Evolutionary conservation across 2,888 invertebrate species (phyloP).

Genomic region (Chesias legatella): DNA sequence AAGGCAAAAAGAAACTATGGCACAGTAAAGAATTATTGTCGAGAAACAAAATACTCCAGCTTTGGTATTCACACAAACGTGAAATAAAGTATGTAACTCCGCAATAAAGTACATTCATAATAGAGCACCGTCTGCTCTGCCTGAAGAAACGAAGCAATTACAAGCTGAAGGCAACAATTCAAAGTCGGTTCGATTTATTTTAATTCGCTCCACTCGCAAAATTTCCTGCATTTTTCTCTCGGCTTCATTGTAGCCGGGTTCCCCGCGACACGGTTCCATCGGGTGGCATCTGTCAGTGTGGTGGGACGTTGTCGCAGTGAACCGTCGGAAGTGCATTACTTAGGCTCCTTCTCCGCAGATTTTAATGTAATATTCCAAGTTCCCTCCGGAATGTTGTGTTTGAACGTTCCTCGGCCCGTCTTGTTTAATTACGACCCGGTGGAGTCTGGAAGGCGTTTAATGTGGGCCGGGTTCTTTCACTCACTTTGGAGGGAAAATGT

Average conservation of each 20-base stretch:
- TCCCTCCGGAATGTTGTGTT: constrained; percentile 42
- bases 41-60: too few species aligned
- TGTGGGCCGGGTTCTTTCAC: constrained; percentile 32
- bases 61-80: too few species aligned
- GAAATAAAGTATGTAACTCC: background rate
- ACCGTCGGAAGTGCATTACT: constrained; percentile 48
- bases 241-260: constrained; percentile 37
- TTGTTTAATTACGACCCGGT: constrained; percentile 38
- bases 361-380: constrained; percentile 49
- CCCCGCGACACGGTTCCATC: constrained; percentile 27
- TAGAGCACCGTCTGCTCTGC: constrained; percentile 19
- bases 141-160: constrained; percentile 29
- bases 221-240: constrained; percentile 41
- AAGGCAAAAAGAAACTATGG: too few species aligned
- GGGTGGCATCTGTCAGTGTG: constrained; percentile 17
- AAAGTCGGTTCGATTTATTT: constrained; percentile 51
- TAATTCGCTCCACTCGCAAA: constrained; percentile 41
- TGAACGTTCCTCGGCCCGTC: constrained; percentile 37
- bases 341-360: constrained; percentile 41
- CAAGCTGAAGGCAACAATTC: constrained; percentile 41
- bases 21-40: too few species aligned
- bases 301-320: constrained; percentile 33
- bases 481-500: constrained; percentile 30
- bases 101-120: constrained; percentile 19
- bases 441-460: constrained; percentile 32